A percentile compares a stretch with the other conserved stretches of the same genome.
Conservation (phyloP, 92 coral and sea anemone genomes). For the Epizoanthus rinbou region DNA sequence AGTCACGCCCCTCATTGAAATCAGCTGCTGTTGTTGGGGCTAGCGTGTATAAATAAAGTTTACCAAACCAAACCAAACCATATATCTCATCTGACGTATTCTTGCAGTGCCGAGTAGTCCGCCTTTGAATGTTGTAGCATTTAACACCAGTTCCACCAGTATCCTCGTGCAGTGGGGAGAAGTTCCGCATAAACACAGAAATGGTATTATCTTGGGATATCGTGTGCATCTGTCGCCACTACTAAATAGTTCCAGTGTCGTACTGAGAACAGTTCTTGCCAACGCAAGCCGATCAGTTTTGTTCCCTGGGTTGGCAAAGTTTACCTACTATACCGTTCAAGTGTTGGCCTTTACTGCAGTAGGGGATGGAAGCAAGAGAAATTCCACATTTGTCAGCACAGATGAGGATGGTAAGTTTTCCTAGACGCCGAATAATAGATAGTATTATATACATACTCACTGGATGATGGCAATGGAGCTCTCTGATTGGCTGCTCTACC, state of each 20-base stretch:
- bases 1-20: too few relatives aligned
- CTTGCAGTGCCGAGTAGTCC: constrained; percentile 43
- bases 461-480: too few relatives aligned
- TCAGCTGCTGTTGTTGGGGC: too few relatives aligned
- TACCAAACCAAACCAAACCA: too few relatives aligned
- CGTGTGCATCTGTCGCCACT: constrained; percentile 12
- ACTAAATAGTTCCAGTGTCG: background rate
- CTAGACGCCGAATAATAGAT: background rate
- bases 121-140: constrained; percentile 2
- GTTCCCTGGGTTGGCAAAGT: constrained; percentile 5
- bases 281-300: background rate
- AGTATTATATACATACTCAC: too few relatives aligned
- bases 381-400: constrained; percentile 18
- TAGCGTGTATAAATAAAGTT: too few relatives aligned
- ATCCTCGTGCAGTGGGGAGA: constrained; percentile 23
- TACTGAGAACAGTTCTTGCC: background rate
- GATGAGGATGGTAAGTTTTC: constrained; percentile 46
- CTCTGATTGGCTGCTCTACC: too few relatives aligned
- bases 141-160: constrained; percentile 47
- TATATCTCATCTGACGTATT: background rate
- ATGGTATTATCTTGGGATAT: constrained; percentile 45
- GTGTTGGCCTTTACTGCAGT: constrained; percentile 39
- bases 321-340: constrained; percentile 20
- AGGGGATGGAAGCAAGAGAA: constrained; percentile 32
- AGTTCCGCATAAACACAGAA: constrained; percentile 26